Evolutionary conservation across 2,113 vertebrate species (phyloP).

Genomic region (Hyperopisus bebe): DNA sequence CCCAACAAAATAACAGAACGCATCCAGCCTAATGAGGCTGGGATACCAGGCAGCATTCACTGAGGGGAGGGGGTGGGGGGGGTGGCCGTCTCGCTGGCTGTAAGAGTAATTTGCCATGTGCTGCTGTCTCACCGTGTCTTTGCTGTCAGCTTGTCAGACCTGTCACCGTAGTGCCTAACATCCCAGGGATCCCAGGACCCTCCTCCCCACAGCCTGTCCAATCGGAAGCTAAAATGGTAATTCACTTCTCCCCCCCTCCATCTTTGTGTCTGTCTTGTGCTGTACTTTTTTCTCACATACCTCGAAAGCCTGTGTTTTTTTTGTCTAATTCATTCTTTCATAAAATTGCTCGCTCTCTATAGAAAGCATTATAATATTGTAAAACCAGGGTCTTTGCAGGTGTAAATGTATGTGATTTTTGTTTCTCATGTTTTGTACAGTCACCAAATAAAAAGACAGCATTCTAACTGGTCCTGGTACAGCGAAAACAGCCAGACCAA

Average conservation of each 20-base stretch:
- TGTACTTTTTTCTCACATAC: background rate
- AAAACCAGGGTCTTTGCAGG: background rate
- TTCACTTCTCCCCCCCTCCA: constrained; percentile 21
- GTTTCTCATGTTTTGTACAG: background rate
- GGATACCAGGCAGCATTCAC: constrained; percentile 54
- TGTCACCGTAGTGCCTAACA: constrained; percentile 97
- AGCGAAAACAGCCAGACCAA: background rate
- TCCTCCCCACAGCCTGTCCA: constrained; percentile 88
- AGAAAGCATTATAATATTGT: background rate
- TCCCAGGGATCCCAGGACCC: constrained; percentile 96
- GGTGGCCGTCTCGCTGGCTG: background rate
- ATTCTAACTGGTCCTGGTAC: background rate
- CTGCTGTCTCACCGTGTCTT: constrained; percentile 49
- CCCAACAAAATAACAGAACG: constrained; percentile 56
- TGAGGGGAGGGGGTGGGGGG: constrained; percentile 7
- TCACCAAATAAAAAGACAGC: background rate
- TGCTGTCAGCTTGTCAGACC: constrained; percentile 90
- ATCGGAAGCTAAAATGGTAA: constrained; percentile 98
- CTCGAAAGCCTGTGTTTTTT: background rate
- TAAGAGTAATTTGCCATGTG: constrained; percentile 51
- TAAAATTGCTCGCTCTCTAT: background rate
- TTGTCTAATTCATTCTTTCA: background rate
- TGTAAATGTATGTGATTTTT: background rate
- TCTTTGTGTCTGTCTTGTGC: constrained; percentile 12
- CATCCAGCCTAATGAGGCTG: constrained; percentile 67